Evolutionary conservation across 2,888 invertebrate species (phyloP).

Genomic region (Cyrtodaria siliqua): DNA sequence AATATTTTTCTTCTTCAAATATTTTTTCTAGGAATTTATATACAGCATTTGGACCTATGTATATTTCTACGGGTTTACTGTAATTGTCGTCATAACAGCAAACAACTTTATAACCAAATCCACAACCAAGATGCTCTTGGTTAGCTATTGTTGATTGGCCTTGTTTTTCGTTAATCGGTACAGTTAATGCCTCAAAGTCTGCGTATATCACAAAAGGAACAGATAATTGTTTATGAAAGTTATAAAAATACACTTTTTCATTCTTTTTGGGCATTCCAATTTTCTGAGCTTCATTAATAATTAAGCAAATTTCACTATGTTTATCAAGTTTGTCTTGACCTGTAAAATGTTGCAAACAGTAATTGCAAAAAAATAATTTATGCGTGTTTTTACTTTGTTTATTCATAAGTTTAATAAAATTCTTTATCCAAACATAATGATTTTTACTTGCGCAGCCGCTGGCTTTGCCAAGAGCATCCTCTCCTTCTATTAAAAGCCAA

Average conservation of each 20-base stretch:
- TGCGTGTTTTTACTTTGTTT: too few relatives aligned
- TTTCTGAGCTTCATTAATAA: neutral
- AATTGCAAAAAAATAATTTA: neutral
- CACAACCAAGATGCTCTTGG: neutral
- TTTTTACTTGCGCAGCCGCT: too few relatives aligned
- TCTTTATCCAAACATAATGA: too few relatives aligned
- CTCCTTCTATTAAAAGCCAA: too few relatives aligned
- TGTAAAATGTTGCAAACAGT: neutral
- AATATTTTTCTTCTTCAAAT: neutral
- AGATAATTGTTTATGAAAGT: neutral
- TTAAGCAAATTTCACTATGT: neutral
- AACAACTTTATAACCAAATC: neutral
- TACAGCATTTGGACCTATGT: neutral
- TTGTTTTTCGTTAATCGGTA: too few relatives aligned
- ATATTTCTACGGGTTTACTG: neutral
- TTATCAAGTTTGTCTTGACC: neutral
- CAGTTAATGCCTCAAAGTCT: neutral
- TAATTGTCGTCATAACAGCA: neutral
- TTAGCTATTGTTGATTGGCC: too few relatives aligned
- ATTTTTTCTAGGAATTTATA: too few relatives aligned
- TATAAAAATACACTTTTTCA: neutral
- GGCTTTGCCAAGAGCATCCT: too few relatives aligned
- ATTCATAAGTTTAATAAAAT: too few relatives aligned
- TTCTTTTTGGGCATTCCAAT: neutral
- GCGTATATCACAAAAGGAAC: slow-evolving; percentile 4